Base-by-base conservation (phyloP, 2,797 vertebrate species). In the Sphaeramia orbicularis region DNA sequence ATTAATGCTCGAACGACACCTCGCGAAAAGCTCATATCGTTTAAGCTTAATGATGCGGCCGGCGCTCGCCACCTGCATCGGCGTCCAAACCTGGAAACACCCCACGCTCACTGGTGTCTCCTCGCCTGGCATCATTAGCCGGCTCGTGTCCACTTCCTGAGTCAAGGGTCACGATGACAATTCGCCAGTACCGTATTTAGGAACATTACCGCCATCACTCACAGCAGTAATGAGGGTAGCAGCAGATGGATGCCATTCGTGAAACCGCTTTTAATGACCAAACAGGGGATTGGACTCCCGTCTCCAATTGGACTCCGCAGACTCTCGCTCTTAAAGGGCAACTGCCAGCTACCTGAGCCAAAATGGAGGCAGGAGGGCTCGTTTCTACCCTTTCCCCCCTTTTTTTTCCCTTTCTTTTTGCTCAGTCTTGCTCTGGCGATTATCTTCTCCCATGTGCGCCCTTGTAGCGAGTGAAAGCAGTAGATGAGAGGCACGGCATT, bases 171-270 rank as follows among this genome's bases (percentile, higher is more conserved):
- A 75, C 62, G 4, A 55, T 85, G 86, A 91, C 89, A 89, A 89
- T 73, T 81, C 71, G 87, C 88, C 86, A 88, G 81, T 65, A 78
- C 78, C 84, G 48, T 89, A 86, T 89, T 92, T 91, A 87, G 90
- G 80, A 83, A 81, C 89, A 89, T 91, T 89, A 93, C 78, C 79
- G 14, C 89, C 88, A 90, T 93, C 85, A 83, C 85, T 92, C 90
- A 91, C 88, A 18, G 84, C 84, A 62, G 86, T 90, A 92, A 92
- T 92, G 91, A 92, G 91, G 74, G 76, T 19, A 84, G 86, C 86
- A 88, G 90, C 91, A 92, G 91, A 93, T 91, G 90, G 91, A 92
- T 86, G 87, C 89, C 86, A 86, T 88, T 91, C 83, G 83, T 81
- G 86, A 86, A 91, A 83, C 80, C 59, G 56, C 75, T 91, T 92